Evolutionary conservation across 2,888 invertebrate genomes (phyloP).

Genomic region (Drosophila tripunctata): DNA sequence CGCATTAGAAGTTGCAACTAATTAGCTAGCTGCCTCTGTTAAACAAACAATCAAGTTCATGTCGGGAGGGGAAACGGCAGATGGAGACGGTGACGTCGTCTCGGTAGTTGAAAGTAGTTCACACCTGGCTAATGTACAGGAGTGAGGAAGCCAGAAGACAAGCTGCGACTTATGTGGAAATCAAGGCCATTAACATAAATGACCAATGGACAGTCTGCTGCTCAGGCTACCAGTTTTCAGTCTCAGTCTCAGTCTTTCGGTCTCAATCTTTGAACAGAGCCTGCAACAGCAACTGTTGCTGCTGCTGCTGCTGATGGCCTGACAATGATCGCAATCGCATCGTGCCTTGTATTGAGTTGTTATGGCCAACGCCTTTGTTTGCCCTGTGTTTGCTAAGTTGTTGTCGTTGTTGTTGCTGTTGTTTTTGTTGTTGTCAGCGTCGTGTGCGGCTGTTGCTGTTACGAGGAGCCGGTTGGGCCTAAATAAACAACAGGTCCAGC

Average conservation of each 20-base stretch:
- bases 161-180: slow-evolving; percentile 53
- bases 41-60: slow-evolving; percentile 24
- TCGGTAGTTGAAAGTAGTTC: slow-evolving; percentile 70
- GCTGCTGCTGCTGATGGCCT: slow-evolving; percentile 31
- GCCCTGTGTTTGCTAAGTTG: slow-evolving; percentile 51
- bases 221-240: slow-evolving; percentile 20
- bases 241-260: background rate
- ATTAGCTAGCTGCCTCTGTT: slow-evolving; percentile 64
- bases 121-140: slow-evolving; percentile 58
- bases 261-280: background rate
- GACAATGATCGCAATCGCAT: slow-evolving; percentile 58
- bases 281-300: too few relatives aligned
- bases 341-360: slow-evolving; percentile 69
- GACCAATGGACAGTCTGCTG: slow-evolving; percentile 42
- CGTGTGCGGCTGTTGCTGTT: slow-evolving; percentile 68
- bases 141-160: background rate
- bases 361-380: slow-evolving; percentile 78
- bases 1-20: slow-evolving; percentile 66
- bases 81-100: slow-evolving; percentile 1
- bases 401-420: slow-evolving; percentile 16
- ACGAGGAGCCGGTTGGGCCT: slow-evolving; percentile 70
- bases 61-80: background rate
- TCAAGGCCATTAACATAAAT: slow-evolving; percentile 77
- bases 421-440: slow-evolving; percentile 53
- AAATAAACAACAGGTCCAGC: slow-evolving; percentile 62